phyloP scores from a whole-genome alignment of 2,888 invertebrate species.

The Oxytorus armatus region DNA sequence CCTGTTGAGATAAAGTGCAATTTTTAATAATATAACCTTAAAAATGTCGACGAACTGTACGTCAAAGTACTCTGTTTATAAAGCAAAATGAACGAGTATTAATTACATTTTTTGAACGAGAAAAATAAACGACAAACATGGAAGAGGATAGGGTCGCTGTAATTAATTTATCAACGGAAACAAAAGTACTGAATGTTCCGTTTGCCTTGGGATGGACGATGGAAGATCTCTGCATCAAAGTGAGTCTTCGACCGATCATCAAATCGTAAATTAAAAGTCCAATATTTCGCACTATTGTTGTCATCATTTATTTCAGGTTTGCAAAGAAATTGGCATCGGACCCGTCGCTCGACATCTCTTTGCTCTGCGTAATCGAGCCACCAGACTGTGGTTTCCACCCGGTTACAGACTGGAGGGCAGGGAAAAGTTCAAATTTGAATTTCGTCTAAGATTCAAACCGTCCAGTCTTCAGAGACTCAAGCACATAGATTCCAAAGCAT shows the following conservation, averaged over 20 bases:
- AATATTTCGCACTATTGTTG: too few relatives aligned
- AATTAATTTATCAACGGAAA: conserved; percentile 77
- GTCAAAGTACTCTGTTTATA: conserved; percentile 4
- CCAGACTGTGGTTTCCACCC: conserved; percentile 89
- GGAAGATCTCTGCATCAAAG: conserved; percentile 82
- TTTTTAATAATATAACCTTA: conserved; percentile 54
- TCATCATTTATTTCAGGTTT: too few relatives aligned
- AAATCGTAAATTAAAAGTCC: too few relatives aligned
- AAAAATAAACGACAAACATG: conserved; percentile 69
- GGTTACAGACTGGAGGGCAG: conserved; percentile 86
- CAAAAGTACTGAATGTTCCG: conserved; percentile 76
- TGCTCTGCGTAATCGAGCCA: conserved; percentile 88
- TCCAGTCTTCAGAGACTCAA: conserved; percentile 88
- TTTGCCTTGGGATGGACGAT: conserved; percentile 75
- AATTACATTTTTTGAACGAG: conserved; percentile 1
- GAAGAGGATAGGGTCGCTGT: conserved; percentile 77
- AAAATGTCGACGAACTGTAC: conserved; percentile 44
- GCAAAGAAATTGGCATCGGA: conserved; percentile 90
- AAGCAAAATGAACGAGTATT: conserved; percentile 35
- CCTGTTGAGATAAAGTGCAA: too few relatives aligned
- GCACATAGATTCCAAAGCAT: conserved; percentile 90
- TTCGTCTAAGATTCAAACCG: conserved; percentile 93
- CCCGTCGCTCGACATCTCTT: conserved; percentile 92
- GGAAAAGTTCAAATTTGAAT: conserved; percentile 87
- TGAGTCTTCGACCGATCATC: conserved; percentile 56